These are phyloP conservation scores for Drosophila ficusphila DNA, from an alignment of 1,140 invertebrate species.

Conservation along the genomic window DNA sequence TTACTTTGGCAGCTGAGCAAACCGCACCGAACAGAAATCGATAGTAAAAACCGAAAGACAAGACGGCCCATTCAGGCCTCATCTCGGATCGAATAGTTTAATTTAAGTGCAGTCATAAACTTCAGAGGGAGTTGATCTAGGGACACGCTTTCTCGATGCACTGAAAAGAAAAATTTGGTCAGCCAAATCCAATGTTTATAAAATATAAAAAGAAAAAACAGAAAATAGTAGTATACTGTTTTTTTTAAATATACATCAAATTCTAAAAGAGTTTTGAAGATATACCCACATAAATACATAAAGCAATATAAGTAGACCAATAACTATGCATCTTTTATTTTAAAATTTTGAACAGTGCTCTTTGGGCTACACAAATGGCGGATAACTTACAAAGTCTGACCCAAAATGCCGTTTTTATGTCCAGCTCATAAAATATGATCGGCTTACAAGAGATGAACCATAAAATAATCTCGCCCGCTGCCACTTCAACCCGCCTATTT, in stretches of 20 bases:
- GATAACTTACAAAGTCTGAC: conserved; percentile 41
- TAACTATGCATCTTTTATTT: no score
- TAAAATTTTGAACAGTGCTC: not conserved
- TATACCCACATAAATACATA: no score
- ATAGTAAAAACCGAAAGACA: conserved; percentile 29
- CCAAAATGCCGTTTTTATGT: conserved; percentile 36
- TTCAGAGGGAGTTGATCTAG: conserved; percentile 9
- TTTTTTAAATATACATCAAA: no score
- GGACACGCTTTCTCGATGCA: conserved; percentile 33
- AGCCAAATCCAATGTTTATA: not conserved
- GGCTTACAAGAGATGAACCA: conserved; percentile 42
- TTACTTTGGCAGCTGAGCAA: conserved; percentile 39
- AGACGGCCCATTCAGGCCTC: conserved; percentile 24
- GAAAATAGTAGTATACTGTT: no score
- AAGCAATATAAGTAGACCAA: no score
- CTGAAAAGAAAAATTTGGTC: conserved; percentile 3
- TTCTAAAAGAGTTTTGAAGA: no score
- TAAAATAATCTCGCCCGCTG: conserved; percentile 12
- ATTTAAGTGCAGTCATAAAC: conserved; percentile 39
- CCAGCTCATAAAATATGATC: conserved; percentile 34
- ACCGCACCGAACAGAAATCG: conserved; percentile 7
- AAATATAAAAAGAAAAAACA: not conserved
- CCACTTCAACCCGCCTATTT: not conserved
- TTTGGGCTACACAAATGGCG: conserved; percentile 6
- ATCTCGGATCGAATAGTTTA: conserved; percentile 20